phyloP scores from a whole-genome alignment of 2,888 invertebrate genomes.

The Vesta saturnalis region DNA sequence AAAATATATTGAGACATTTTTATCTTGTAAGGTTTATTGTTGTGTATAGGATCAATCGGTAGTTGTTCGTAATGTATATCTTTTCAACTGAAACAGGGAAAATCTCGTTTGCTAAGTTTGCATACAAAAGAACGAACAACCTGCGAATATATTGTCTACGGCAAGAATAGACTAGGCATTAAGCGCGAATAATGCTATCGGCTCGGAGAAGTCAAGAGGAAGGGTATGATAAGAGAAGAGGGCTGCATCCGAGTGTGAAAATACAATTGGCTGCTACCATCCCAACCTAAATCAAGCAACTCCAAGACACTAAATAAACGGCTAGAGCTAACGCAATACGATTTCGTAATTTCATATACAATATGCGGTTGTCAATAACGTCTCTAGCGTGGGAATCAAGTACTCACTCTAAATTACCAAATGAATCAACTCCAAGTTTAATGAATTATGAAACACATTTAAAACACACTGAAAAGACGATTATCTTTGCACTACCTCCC shows the following conservation, averaged over 20 bases:
- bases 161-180: conserved; percentile 45
- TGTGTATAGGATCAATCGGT: neutral
- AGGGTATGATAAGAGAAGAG: conserved; percentile 46
- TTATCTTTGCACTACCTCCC: neutral
- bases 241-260: conserved; percentile 38
- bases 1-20: neutral
- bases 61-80: neutral
- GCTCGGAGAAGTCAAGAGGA: conserved; percentile 47
- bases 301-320: conserved; percentile 26
- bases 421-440: neutral
- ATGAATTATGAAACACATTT: too few relatives aligned
- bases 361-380: conserved; percentile 18
- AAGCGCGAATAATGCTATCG: conserved; percentile 47
- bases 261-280: conserved; percentile 38
- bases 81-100: neutral
- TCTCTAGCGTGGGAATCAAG: neutral
- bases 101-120: neutral
- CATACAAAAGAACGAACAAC: conserved; percentile 26
- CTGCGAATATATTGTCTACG: conserved; percentile 45
- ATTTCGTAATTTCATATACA: conserved; percentile 31
- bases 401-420: neutral
- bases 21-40: neutral
- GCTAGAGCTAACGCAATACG: conserved; percentile 20
- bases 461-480: too few relatives aligned
- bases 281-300: conserved; percentile 19